Percentiles rank a stretch among this genome's conserved stretches.
phyloP scores from a whole-genome alignment of 1,140 invertebrate genomes.

The Oncopodura yosiiana region DNA sequence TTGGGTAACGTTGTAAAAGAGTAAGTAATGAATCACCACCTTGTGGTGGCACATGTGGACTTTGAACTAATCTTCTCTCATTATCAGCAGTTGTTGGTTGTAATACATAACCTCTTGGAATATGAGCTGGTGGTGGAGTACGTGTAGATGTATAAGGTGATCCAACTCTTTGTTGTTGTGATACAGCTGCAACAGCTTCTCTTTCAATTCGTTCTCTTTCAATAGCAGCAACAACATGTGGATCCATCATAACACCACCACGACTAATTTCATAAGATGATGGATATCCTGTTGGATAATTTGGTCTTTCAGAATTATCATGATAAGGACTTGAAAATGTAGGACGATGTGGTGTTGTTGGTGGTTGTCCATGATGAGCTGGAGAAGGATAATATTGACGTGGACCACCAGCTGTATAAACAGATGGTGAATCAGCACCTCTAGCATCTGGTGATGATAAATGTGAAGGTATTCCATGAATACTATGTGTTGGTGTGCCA shows the following conservation, averaged over 20 bases:
- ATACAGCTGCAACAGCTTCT: not conserved
- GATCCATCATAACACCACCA: not conserved
- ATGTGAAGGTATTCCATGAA: slow-evolving; percentile 44
- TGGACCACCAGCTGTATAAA: slow-evolving; percentile 53
- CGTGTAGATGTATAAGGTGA: slow-evolving; percentile 6
- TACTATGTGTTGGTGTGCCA: slow-evolving; percentile 36
- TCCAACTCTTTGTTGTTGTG: not conserved
- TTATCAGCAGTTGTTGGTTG: slow-evolving; percentile 37
- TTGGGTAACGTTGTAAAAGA: slow-evolving; percentile 72
- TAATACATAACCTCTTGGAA: slow-evolving; percentile 5
- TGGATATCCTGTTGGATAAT: slow-evolving; percentile 27
- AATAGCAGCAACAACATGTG: slow-evolving; percentile 35
- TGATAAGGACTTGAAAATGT: slow-evolving; percentile 29
- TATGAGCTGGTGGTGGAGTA: slow-evolving; percentile 33
- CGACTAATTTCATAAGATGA: slow-evolving; percentile 11
- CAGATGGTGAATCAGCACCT: slow-evolving; percentile 62
- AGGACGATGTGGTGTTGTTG: slow-evolving; percentile 19
- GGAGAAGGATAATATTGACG: slow-evolving; percentile 37
- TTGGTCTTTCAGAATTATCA: slow-evolving; percentile 32
- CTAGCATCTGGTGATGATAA: slow-evolving; percentile 44
- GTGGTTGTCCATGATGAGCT: slow-evolving; percentile 25
- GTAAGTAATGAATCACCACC: slow-evolving; percentile 66
- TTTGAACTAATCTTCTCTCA: not conserved
- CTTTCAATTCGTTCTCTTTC: slow-evolving; percentile 9
- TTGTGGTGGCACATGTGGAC: slow-evolving; percentile 52